Base-by-base conservation (phyloP, 2,888 invertebrate genomes). In the Hoplodrina ambigua region DNA sequence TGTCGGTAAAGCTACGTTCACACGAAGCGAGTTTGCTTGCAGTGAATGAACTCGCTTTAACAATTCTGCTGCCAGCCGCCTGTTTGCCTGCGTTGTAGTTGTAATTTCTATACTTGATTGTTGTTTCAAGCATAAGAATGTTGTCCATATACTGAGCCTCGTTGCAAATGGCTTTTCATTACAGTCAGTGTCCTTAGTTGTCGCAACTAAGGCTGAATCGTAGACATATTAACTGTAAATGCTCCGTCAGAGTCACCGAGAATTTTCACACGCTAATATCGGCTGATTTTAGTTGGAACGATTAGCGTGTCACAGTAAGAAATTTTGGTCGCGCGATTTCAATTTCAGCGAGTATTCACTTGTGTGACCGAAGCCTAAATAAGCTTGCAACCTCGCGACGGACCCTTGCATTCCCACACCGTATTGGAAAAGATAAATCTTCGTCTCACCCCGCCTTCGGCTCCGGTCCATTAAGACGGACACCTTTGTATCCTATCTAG, bases 401-500 rank as follows among this genome's bases (percentile, higher is more conserved):
- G 85, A 85, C 84, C 86, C 85, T 85, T 72, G 71, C 87, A 89
- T 94, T 94, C 94, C 92, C 94, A 93, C 91, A 92, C 88, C 85
- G 89, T 90, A 91, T 93, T 92, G 91, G 88, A 93, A 92, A 89
- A 94, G 92, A 95, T 95, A 95, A 95, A 95, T 95, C 94, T 94
- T 90, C 83, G 77, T 74, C 82, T 84, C 86, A 88, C 91, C 89
- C 90, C 92, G 91, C 93, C 94, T 88, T 86, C 84, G 82, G 83
- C 82, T 85, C 79, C 88, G 87, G 86, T 90, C 91, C 92, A 93
- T 93, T 93, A 93, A 89, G 73, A 77, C 78, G 73, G 74, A 73
- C 75, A 81, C 75, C 74, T 82, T 84, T 85, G 78, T 69, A 76
- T 55, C 19, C 46, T 50, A 68, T 25, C 33, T 58, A 63, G 15